These are phyloP conservation scores for Carassius carassius DNA, from an alignment of 2,113 vertebrate species.

Conservation along the genomic window DNA sequence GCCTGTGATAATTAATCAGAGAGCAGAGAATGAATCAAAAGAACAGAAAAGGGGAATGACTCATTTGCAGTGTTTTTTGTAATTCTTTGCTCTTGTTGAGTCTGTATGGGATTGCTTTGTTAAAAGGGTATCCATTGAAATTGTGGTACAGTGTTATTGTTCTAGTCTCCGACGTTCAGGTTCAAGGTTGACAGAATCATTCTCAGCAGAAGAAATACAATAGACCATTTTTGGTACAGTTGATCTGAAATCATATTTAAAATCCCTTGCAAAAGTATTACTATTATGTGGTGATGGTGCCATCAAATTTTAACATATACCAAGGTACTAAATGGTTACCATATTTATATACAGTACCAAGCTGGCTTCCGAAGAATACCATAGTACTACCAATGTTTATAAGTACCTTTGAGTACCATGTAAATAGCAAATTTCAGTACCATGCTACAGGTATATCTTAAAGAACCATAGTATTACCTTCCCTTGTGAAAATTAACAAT, in stretches of 20 bases:
- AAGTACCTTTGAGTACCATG: too few relatives aligned
- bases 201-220: background rate
- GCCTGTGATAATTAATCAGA: slow-evolving; percentile 31
- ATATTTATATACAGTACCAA: background rate
- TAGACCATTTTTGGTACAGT: background rate
- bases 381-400: too few relatives aligned
- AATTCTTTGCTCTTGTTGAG: background rate
- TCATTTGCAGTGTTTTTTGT: slow-evolving; percentile 19
- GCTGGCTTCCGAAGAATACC: too few relatives aligned
- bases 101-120: background rate
- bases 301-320: too few relatives aligned
- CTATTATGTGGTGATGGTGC: background rate
- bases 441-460: too few relatives aligned
- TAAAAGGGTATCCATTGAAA: background rate
- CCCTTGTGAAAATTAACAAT: too few relatives aligned
- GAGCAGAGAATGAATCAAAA: slow-evolving; percentile 28
- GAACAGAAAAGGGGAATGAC: background rate
- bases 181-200: background rate
- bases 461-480: too few relatives aligned
- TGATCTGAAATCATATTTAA: background rate
- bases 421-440: too few relatives aligned
- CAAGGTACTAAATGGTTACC: background rate
- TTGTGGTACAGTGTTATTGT: background rate
- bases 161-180: background rate
- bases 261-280: background rate